Evolutionary conservation across 2,797 vertebrate genomes (phyloP), one percentile per base, ranked within the genome.

Genomic region (Etheostoma nigrum): DNA sequence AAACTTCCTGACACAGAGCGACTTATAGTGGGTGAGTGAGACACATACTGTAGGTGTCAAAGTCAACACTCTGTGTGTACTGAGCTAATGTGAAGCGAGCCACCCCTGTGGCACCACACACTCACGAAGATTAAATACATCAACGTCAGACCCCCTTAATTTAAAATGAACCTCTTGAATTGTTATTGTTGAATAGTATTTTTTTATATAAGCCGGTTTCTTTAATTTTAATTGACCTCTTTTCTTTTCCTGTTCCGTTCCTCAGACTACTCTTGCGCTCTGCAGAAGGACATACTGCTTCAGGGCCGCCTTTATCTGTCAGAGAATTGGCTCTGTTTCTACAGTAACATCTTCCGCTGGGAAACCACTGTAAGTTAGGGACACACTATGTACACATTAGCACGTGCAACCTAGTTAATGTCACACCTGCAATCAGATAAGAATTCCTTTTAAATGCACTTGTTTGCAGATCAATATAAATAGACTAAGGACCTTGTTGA

Each of bases 301-400:
- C 97, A 97, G 89, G 97, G 97, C 6, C 95, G 97, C 25, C 96
- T 97, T 51, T 97, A 98, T 86, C 93, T 97, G 75, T 98, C 97
- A 0, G 97, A 97, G 90, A 98, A 97, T 87, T 97, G 96, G 96
- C 95, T 98, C 74, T 97, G 97, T 89, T 98, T 98, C 92, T 97
- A 98, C 91, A 98, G 97, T 88, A 98, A 97, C 91, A 98, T 98
- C 89, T 98, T 98, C 94, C 96, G 97, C 88, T 97, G 97, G 97
- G 97, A 98, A 91, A 98, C 97, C 49, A 96, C 96, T 15, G 97
- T 97, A 92, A 93, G 94, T 84, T 45, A 0, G 2, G 10, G 58
- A 2, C 19, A 0, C 14, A 14, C 64, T 74, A 59, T 75, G 72
- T 71, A 84, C 72, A 86, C 66, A 33, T 21, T 48, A 0, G 12